Conservation (phyloP, 2,113 vertebrate genomes). For the Polyodon spathula region DNA sequence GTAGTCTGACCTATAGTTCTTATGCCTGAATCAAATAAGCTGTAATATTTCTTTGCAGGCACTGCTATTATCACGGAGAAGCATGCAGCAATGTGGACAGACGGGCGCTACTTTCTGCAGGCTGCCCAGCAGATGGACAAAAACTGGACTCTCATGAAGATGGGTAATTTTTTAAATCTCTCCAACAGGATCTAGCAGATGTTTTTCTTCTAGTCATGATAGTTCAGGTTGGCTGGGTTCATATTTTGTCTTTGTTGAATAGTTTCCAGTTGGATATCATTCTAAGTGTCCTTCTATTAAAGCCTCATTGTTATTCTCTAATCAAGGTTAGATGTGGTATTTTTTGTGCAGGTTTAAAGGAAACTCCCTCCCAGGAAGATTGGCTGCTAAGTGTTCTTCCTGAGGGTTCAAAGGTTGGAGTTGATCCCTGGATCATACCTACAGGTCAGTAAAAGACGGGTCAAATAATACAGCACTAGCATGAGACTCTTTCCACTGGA, state of each 20-base stretch:
- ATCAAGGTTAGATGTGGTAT: conserved; percentile 3
- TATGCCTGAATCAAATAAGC: neutral
- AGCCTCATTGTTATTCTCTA: conserved; percentile 11
- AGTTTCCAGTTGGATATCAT: too few relatives aligned
- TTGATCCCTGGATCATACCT: conserved; percentile 89
- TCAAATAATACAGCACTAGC: neutral
- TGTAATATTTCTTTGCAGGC: conserved; percentile 46
- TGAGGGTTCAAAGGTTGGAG: conserved; percentile 86
- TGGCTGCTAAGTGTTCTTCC: conserved; percentile 92
- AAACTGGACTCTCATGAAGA: conserved; percentile 97
- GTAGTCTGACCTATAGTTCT: neutral
- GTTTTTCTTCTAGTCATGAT: neutral
- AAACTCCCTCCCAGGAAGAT: conserved; percentile 88
- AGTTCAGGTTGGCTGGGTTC: too few relatives aligned
- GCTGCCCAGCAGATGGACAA: conserved; percentile 94
- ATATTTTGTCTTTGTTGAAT: too few relatives aligned
- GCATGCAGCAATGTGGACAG: conserved; percentile 93
- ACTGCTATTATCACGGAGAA: conserved; percentile 91
- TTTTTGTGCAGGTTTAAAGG: conserved; percentile 74
- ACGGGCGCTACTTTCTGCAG: conserved; percentile 94
- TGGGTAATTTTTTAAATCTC: conserved; percentile 58
- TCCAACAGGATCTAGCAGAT: neutral
- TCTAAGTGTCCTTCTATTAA: neutral
- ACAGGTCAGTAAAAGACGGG: conserved; percentile 59
- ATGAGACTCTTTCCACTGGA: neutral